Conservation (phyloP, 2,113 vertebrate species). For the Aleadryas rufinucha region DNA sequence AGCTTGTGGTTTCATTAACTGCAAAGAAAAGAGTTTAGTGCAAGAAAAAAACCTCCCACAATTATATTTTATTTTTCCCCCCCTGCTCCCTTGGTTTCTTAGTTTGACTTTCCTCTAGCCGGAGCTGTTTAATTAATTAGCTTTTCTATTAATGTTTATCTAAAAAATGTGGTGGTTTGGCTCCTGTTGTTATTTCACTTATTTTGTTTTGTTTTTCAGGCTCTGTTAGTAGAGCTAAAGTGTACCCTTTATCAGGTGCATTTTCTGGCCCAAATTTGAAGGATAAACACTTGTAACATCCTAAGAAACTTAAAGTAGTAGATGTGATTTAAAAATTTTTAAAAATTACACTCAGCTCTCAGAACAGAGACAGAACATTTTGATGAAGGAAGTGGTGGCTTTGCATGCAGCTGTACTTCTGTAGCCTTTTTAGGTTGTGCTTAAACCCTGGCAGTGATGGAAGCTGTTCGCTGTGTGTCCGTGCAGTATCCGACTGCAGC, state of each 20-base stretch:
- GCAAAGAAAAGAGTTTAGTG: not conserved
- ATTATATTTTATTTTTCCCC: not conserved
- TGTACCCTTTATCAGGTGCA: not conserved
- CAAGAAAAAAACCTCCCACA: not conserved
- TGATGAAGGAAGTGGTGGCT: not conserved
- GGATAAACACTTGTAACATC: not conserved
- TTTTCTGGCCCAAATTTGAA: not conserved
- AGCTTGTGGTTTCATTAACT: not conserved
- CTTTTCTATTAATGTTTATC: not conserved
- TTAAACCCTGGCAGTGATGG: not conserved
- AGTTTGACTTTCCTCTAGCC: not conserved
- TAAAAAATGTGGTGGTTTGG: not conserved
- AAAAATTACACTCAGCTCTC: accelerated
- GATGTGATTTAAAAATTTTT: not conserved
- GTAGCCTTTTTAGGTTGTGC: not conserved
- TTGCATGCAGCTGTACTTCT: not conserved
- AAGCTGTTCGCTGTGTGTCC: not conserved
- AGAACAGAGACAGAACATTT: not conserved
- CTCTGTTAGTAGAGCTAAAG: not conserved
- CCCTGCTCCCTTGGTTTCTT: not conserved
- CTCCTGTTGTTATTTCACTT: not conserved
- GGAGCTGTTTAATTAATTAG: not conserved
- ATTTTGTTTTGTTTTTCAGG: not conserved
- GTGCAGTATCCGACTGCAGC: accelerated
- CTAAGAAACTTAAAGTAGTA: not conserved